A percentile compares a stretch with the other conserved stretches of the same genome.
phyloP scores from a whole-genome alignment of 2,797 vertebrate species.

The Typhlichthys eigenmanni region DNA sequence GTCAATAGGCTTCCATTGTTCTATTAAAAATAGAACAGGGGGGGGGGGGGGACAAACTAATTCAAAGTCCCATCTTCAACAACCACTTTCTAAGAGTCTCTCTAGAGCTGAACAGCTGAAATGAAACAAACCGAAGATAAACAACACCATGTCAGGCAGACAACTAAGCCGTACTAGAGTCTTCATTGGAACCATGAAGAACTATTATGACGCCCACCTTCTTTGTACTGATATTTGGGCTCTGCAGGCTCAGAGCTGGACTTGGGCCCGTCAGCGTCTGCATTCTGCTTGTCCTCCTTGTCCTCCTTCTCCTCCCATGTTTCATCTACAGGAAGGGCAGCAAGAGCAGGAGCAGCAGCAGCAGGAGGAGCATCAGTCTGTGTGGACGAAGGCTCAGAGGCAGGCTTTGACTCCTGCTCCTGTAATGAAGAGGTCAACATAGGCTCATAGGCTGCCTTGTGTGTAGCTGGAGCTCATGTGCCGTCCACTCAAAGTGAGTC shows the following conservation, averaged over 20 bases:
- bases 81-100: background rate
- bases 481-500: constrained; percentile 17
- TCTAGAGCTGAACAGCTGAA: background rate
- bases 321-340: constrained; percentile 79
- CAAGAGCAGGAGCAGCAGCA: constrained; percentile 55
- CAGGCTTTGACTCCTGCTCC: constrained; percentile 78
- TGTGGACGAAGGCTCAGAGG: constrained; percentile 68
- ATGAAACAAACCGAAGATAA: background rate
- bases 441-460: background rate
- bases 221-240: constrained; percentile 94
- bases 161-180: background rate
- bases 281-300: constrained; percentile 92
- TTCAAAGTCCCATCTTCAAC: background rate
- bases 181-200: background rate
- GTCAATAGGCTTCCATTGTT: constrained; percentile 94
- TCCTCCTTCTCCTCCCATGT: constrained; percentile 89
- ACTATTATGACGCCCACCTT: constrained; percentile 74
- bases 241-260: constrained; percentile 65
- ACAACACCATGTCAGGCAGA: background rate
- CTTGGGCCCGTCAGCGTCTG: constrained; percentile 82
- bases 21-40: constrained; percentile 34
- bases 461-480: background rate
- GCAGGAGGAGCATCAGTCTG: constrained; percentile 67
- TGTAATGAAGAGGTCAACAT: constrained; percentile 37
- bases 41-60: background rate